These are phyloP conservation scores for Remorina albescens DNA, from an alignment of 2,797 vertebrate species.

Conservation along the genomic window DNA sequence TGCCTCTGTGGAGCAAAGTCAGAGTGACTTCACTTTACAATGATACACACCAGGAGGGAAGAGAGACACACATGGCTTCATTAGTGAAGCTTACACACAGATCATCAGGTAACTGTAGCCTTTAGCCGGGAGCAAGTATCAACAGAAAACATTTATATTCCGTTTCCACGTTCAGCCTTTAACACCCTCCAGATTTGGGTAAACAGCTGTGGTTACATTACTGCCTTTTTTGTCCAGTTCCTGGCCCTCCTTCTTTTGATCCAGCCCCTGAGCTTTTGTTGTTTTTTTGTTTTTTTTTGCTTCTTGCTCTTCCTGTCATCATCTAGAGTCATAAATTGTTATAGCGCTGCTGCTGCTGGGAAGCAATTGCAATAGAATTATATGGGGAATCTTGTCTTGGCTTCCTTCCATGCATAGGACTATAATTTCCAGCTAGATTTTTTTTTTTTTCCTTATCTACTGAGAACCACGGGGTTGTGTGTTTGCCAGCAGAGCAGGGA, in stretches of 20 bases:
- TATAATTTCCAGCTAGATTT: not conserved
- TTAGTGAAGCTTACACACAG: not conserved
- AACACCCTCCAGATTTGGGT: not conserved
- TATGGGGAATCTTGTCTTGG: not conserved
- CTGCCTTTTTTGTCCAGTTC: not conserved
- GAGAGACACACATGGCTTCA: not conserved
- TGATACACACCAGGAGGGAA: not conserved
- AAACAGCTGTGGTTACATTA: not conserved
- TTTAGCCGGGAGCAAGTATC: slow-evolving; percentile 16
- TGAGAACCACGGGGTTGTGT: not conserved
- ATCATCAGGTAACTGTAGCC: not conserved
- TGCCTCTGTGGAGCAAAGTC: not conserved
- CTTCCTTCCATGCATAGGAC: not conserved
- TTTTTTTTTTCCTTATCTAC: slow-evolving; percentile 5
- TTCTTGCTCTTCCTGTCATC: not conserved
- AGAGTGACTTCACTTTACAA: slow-evolving; percentile 2
- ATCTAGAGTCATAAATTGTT: not conserved
- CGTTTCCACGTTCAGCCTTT: not conserved
- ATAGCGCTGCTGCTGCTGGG: not conserved
- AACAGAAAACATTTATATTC: slow-evolving; percentile 4
- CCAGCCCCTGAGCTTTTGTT: not conserved
- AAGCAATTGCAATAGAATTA: not conserved
- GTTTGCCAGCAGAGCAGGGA: not conserved
- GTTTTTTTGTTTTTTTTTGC: not conserved
- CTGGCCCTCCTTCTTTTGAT: not conserved